Evolutionary conservation across 2,797 vertebrate species (phyloP), one percentile per base, ranked within the genome.

Genomic region (Falco novaeseelandiae): DNA sequence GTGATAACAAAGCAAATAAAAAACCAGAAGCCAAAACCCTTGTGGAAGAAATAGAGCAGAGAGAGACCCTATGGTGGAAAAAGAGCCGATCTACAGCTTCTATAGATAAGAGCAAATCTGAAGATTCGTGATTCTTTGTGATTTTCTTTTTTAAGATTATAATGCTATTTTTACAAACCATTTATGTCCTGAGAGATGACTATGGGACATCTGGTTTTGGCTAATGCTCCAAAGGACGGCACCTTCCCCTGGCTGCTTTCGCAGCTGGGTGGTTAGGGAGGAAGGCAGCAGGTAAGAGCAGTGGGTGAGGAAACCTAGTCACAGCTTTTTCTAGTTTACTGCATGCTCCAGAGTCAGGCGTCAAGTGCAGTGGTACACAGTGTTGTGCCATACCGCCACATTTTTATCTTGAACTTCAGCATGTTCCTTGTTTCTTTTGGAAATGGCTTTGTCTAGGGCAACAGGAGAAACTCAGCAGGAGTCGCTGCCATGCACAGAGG

Each of bases 1-100:
- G 62, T 83, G 76, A 74, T 89, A 97, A 97, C 95, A 92, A 96
- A 82, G 65, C 27, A 90, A 92, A 86, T 57, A 85, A 49, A 94
- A 55, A 84, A 85, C 8, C 54, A 87, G 38, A 87, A 93, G 78
- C 72, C 83, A 90, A 88, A 96, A 74, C 36, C 14, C 62, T 51
- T 76, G 32, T n/a, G 66, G 62, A 93, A 86, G 70, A 90, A 94
- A 71, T 18, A 81, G 61, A 95, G 66, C 29, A 83, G 65, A 83
- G 71, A 84, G 49, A 94, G 38, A 71, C 55, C 55, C 57, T 73
- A 6, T n/a, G 23, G 27, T 62, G 30, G 55, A 57, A 94, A 84
- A 92, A 90, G 80, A 76, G 36, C 72, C 83, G 89, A 92, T 73
- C 34, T 57, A 69, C 74, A 84, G 40, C 8, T 0, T 83, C 61